Conservation (phyloP, 1,140 invertebrate genomes). For the Drosophila takahashii region DNA sequence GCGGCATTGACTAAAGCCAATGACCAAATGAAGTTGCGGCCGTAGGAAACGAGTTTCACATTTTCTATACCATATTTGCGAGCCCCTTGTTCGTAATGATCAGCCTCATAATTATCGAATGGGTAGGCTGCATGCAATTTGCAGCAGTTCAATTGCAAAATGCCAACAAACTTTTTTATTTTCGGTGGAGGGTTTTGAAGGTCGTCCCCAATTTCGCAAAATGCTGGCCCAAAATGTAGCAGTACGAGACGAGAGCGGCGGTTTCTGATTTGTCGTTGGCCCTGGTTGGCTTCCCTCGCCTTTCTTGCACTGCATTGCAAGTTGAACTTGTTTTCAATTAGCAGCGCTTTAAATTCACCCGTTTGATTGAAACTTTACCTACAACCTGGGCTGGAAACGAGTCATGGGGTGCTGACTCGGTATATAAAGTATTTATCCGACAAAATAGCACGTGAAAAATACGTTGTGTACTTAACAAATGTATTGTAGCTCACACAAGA, state of each 20-base stretch:
- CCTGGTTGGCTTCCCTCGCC: slow-evolving; percentile 46
- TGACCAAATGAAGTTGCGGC: slow-evolving; percentile 70
- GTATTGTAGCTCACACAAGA: slow-evolving; percentile 16
- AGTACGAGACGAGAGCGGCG: background rate
- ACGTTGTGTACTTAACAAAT: slow-evolving; percentile 19
- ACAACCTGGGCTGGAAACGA: background rate
- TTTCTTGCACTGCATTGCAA: slow-evolving; percentile 8
- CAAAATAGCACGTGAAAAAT: slow-evolving; percentile 1
- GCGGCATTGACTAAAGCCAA: slow-evolving; percentile 62
- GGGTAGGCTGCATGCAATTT: slow-evolving; percentile 27
- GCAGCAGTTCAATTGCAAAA: slow-evolving; percentile 33
- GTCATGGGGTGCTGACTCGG: slow-evolving; percentile 1
- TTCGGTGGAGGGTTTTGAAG: slow-evolving; percentile 44
- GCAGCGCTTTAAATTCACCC: slow-evolving; percentile 12
- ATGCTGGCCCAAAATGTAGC: background rate
- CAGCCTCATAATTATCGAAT: slow-evolving; percentile 30
- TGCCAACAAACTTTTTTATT: slow-evolving; percentile 14
- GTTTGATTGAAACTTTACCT: slow-evolving; percentile 12
- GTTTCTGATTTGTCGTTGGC: slow-evolving; percentile 34
- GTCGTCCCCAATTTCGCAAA: slow-evolving; percentile 33
- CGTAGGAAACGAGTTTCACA: slow-evolving; percentile 71
- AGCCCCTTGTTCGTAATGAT: slow-evolving; percentile 15
- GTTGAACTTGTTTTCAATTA: slow-evolving; percentile 63
- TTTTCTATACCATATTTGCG: slow-evolving; percentile 48
- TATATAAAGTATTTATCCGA: slow-evolving; percentile 3